A percentile compares a stretch with the other conserved stretches of the same genome.
Conservation (phyloP, 2,797 vertebrate genomes). For the Myiothlypis coronata region DNA sequence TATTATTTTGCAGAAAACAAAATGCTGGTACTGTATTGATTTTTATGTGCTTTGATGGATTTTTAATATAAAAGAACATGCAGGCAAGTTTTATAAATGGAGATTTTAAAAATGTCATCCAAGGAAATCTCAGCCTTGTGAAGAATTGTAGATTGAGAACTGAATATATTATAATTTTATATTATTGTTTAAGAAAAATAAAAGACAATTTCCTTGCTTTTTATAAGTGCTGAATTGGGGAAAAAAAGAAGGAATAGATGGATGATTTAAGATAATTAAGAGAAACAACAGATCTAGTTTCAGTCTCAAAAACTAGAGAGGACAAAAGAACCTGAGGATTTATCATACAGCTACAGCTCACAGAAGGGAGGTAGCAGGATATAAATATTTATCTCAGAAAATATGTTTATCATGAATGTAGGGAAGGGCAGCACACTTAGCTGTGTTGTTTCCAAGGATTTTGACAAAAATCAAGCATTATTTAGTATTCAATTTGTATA, state of each 20-base stretch:
- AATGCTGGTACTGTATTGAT: background rate
- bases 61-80: background rate
- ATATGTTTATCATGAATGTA: background rate
- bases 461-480: background rate
- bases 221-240: background rate
- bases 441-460: background rate
- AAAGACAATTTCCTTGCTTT: constrained; percentile 4
- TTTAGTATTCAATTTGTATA: background rate
- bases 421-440: background rate
- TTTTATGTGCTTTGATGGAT: background rate
- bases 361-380: background rate
- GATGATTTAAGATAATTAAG: constrained; percentile 31
- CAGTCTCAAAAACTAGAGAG: background rate
- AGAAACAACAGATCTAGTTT: background rate
- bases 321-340: background rate
- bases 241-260: background rate
- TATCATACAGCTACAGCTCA: background rate
- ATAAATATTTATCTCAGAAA: background rate
- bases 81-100: background rate
- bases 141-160: background rate
- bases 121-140: background rate
- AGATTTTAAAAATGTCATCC: background rate
- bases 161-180: background rate
- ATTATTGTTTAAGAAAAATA: background rate
- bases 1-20: background rate